Evolutionary conservation across 2,888 invertebrate genomes (phyloP), one percentile per base, ranked within the genome.

Genomic region (Poecilus cupreus): DNA sequence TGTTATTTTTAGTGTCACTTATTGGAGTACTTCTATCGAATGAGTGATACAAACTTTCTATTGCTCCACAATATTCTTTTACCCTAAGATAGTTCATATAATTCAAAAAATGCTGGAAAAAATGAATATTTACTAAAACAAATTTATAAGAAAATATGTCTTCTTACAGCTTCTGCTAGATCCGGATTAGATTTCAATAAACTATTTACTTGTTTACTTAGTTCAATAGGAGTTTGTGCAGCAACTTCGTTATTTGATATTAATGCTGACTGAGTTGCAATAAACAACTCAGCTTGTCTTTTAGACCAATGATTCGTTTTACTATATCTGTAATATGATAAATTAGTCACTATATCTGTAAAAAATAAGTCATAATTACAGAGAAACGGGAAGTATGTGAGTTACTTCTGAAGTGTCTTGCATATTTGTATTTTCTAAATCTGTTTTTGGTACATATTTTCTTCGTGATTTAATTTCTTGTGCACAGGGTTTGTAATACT

Each of bases 21-120:
- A 90, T 85, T 81, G 86, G 81, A 68, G 88, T 85, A 84, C 92
- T 91, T 85, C 94, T 91, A 88, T 97, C 96, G 88, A 97, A 95
- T 88, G 95, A 96, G 88, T 96, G 94, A 89, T 93, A 95, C 77
- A 95, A 91, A 86, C 93, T 96, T 86, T 95, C 95, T 86, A 95
- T 91, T 4, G 94, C 96, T 32, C 94, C 96, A 86, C 95, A 95
- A 87, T 95, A 97, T 88, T 98, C 98, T 85, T 95, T 94, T 51
- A 96, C 93, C 20, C 98, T 91, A 82, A 98, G 89, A 86, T 95
- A 96, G 89, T 98, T 98, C 87, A 98, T 90, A 87, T 96, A 98
- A 86, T 96, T 96, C 49, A 98, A 91, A 87, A 96, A 98, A 90
- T 98, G 96, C 96, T 96, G 90, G 82, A 92, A 92, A 46, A 57